These are phyloP conservation scores for Rhopilema esculentum DNA, from an alignment of 30 jellyfish, hydroid and myxozoan species.

Conservation along the genomic window DNA sequence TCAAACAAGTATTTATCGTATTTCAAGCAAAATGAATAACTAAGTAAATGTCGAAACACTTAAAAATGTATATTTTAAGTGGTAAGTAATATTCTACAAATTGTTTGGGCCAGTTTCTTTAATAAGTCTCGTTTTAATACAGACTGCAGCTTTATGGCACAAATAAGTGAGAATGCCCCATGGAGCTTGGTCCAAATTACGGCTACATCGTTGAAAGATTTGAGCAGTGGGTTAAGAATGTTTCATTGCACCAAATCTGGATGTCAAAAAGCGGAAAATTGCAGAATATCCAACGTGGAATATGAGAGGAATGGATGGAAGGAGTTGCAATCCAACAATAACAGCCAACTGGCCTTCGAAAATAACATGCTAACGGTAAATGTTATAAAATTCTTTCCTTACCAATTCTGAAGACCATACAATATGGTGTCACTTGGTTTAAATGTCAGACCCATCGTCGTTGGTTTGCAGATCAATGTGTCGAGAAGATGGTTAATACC, in stretches of 20 bases:
- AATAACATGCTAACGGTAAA: not conserved
- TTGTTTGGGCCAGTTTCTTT: no score
- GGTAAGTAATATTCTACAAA: no score
- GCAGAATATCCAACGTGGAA: not conserved
- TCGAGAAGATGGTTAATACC: no score
- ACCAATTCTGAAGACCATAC: no score
- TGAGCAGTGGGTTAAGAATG: slow-evolving; percentile 1
- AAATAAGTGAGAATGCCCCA: slow-evolving; percentile 18
- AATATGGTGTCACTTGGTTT: no score
- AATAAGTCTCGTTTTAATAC: not conserved
- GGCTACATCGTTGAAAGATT: not conserved
- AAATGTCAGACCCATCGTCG: no score
- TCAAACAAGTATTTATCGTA: no score
- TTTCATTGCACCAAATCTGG: slow-evolving; percentile 19
- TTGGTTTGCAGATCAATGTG: no score
- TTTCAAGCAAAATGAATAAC: no score
- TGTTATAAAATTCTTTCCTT: no score
- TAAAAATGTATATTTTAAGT: no score
- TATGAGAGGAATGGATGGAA: slow-evolving; percentile 19
- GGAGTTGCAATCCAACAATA: not conserved
- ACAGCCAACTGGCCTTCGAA: not conserved
- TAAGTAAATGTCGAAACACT: no score
- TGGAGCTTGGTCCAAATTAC: slow-evolving; percentile 40
- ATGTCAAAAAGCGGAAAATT: not conserved
- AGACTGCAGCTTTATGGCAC: slow-evolving; percentile 53